phyloP scores from a whole-genome alignment of 2,797 vertebrate species.

The Neosalanx taihuensis region DNA sequence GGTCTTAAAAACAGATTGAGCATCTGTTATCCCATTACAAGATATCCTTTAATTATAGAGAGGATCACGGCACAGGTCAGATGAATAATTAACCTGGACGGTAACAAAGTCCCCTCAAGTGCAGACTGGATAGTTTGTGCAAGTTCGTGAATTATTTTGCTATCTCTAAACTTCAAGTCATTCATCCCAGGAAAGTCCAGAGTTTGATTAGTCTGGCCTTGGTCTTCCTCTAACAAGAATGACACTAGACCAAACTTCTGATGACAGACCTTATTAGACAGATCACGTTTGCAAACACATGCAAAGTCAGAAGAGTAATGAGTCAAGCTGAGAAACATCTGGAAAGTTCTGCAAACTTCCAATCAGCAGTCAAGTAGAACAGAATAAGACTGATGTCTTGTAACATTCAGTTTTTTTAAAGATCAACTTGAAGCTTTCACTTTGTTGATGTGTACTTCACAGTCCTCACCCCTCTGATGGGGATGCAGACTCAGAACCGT shows the following conservation, averaged over 20 bases:
- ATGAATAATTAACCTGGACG: conserved; percentile 28
- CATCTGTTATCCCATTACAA: neutral
- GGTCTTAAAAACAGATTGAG: neutral
- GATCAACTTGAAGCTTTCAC: neutral
- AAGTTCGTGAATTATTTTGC: neutral
- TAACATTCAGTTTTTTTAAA: neutral
- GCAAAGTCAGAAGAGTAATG: neutral
- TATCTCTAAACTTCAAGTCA: neutral
- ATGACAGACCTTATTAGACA: neutral
- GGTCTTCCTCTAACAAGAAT: neutral
- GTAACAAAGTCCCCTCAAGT: conserved; percentile 13
- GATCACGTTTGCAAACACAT: neutral
- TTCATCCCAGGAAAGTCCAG: neutral
- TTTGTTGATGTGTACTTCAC: no score
- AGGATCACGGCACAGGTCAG: conserved; percentile 6
- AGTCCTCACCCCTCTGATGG: neutral
- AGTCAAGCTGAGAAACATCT: neutral
- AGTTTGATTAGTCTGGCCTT: neutral
- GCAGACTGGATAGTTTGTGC: neutral
- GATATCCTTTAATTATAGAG: conserved; percentile 32
- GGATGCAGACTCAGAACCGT: neutral
- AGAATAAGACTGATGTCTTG: neutral
- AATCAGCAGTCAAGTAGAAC: neutral
- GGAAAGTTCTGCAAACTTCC: neutral
- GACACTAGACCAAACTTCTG: neutral